These are phyloP conservation scores for Corapipo altera DNA, from an alignment of 2,113 vertebrate species.

Conservation along the genomic window DNA sequence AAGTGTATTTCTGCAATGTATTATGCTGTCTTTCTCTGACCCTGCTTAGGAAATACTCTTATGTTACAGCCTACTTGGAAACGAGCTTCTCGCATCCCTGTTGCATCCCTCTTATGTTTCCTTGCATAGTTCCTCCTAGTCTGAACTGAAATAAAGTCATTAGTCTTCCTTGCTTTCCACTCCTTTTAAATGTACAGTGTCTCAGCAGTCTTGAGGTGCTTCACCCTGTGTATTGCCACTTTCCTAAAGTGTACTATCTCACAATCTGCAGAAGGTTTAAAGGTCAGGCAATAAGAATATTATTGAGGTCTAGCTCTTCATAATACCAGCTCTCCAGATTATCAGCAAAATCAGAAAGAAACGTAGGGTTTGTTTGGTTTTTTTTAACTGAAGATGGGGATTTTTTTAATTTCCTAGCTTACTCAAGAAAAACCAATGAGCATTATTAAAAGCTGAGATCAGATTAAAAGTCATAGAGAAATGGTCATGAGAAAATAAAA, in stretches of 20 bases:
- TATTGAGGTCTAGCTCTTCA: background rate
- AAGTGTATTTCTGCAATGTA: background rate
- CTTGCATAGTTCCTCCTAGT: background rate
- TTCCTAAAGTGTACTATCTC: background rate
- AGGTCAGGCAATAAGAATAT: background rate
- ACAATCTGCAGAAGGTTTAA: background rate
- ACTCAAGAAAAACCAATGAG: background rate
- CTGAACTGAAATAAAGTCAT: background rate
- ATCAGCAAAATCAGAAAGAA: background rate
- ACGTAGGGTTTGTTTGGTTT: background rate
- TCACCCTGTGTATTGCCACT: background rate
- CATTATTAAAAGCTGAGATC: background rate
- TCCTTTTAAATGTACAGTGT: background rate
- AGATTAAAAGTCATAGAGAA: background rate
- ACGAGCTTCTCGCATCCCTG: background rate
- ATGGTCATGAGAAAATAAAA: background rate
- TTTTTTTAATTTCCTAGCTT: background rate
- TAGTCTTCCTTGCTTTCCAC: background rate
- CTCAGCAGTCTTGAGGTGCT: background rate
- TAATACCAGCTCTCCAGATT: background rate
- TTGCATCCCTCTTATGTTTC: rapidly evolving
- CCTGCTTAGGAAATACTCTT: background rate
- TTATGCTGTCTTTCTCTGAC: background rate
- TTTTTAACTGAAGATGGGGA: background rate
- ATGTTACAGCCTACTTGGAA: background rate